Evolutionary conservation across 53 echinoderm and acorn worm genomes (phyloP), one percentile per base, ranked within the genome.

Genomic region (Stichopus horrens): DNA sequence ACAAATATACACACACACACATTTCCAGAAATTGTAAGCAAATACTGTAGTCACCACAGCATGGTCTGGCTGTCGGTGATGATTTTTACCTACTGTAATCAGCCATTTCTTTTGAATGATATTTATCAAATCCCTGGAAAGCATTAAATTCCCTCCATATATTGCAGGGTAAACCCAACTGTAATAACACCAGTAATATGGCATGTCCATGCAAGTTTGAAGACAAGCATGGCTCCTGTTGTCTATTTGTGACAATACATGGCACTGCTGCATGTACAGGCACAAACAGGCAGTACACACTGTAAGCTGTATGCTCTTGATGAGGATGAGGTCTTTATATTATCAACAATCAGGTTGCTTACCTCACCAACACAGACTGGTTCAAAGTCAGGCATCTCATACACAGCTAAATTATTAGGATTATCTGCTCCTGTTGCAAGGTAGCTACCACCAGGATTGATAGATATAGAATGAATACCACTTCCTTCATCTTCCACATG

Each of bases 361-460:
- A 96, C 96, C 77, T 99, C 93, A 6, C 99, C 99, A 18, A 99
- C 92, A 77, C 92, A 99, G 67, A 99, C 83, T 11, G 96, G 99
- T 73, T 96, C 99, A 92, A 99, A 99, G 7, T 93, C 92, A 53
- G 99, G 99, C 86, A 99, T 86, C 7, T 89, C 80, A 74, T 99
- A 99, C 23, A 99, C 86, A 57, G 88, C 99, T 23, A 96, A 88
- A 88, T 93, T 93, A 83, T 96, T 93, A 9, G 99, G 99, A 83
- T 94, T 94, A 23, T 96, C 99, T 0, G 92, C 99, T 52, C 96
- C 96, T 22, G 99, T 99, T 75, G 99, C 99, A 23, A 99, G 82
- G 52, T 93, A 90, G 6, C 91, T 92, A 5, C 89, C 71, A 86
- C 99, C 96, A 19, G 99, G 99, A 83, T 99, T 99, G 55, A 93